phyloP scores from a whole-genome alignment of 2,113 vertebrate genomes.

The Carassius auratus region DNA sequence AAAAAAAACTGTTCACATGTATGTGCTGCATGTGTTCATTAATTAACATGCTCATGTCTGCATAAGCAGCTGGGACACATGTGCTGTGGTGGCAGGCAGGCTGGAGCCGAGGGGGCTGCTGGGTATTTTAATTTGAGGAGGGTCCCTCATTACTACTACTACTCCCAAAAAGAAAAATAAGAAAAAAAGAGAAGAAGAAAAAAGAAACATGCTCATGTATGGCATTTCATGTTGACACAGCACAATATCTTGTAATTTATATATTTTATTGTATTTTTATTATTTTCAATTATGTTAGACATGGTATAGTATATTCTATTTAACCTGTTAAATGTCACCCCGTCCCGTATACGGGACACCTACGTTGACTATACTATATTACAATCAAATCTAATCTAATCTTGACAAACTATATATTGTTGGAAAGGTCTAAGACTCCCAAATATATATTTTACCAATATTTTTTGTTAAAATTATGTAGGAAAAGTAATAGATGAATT shows the following conservation, averaged over 20 bases:
- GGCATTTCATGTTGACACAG: background rate
- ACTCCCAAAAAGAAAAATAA: background rate
- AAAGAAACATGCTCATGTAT: background rate
- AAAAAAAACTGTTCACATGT: conserved; percentile 44
- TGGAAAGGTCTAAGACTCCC: too few relatives aligned
- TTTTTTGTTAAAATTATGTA: too few relatives aligned
- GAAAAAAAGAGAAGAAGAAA: too few relatives aligned
- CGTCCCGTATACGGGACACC: too few relatives aligned
- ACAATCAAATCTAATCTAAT: too few relatives aligned
- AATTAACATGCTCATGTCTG: conserved; percentile 31
- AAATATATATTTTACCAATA: too few relatives aligned
- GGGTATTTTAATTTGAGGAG: conserved; percentile 53
- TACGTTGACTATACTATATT: too few relatives aligned
- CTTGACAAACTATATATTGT: too few relatives aligned
- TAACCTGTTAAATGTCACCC: too few relatives aligned
- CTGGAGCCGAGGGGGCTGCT: conserved; percentile 58
- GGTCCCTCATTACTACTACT: conserved; percentile 46
- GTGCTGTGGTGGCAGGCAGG: conserved; percentile 75
- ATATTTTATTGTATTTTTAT: background rate
- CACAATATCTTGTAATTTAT: background rate
- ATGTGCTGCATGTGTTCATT: conserved; percentile 49
- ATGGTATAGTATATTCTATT: background rate
- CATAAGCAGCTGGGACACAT: conserved; percentile 73
- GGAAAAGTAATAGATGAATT: too few relatives aligned
- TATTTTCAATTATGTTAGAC: background rate